Conservation (phyloP, 2,113 vertebrate species). For the Eonycteris spelaea region DNA sequence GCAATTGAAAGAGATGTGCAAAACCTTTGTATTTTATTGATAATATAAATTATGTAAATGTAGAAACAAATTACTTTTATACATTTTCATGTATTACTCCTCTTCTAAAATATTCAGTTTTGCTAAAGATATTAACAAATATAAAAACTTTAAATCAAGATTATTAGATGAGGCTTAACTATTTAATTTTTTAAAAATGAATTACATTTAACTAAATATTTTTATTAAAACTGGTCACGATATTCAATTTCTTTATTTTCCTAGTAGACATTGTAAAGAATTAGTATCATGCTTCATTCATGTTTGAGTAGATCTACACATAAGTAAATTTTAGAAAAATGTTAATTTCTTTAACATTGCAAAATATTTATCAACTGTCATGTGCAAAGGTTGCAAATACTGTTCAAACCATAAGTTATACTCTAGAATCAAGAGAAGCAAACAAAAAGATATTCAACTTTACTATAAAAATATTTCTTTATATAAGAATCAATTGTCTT, state of each 20-base stretch:
- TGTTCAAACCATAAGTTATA: neutral
- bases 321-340: neutral
- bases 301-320: neutral
- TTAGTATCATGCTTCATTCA: neutral
- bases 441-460: neutral
- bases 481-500: neutral
- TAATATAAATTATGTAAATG: neutral
- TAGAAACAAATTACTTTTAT: no score
- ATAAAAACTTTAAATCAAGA: no score
- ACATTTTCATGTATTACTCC: no score
- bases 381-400: neutral
- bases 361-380: neutral
- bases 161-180: neutral
- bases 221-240: neutral
- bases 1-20: neutral
- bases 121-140: no score
- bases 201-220: neutral
- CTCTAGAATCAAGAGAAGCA: neutral
- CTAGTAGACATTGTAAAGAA: neutral
- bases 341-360: neutral
- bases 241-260: neutral
- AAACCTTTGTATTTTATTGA: neutral
- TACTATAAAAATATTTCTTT: neutral
- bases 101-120: no score
- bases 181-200: neutral